Evolutionary conservation across 2,888 invertebrate species (phyloP).

Genomic region (Rapana venosa): DNA sequence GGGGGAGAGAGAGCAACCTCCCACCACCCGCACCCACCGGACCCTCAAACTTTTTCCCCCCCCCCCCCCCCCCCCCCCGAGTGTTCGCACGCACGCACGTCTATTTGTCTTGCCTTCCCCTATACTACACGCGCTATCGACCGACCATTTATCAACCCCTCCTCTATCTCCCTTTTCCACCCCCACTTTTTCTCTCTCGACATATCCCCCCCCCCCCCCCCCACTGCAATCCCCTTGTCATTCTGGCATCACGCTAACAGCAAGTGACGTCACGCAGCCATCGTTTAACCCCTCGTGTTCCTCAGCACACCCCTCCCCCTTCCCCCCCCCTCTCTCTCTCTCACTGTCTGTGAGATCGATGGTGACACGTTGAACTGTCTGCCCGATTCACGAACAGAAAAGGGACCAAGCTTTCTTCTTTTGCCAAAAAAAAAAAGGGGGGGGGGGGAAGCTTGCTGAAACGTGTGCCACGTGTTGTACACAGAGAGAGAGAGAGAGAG

Average conservation of each 20-base stretch:
- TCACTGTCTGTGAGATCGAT: neutral
- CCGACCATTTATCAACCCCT: slow-evolving; percentile 49
- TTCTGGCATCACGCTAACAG: neutral
- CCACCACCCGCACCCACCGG: too few species aligned
- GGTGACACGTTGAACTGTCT: too few species aligned
- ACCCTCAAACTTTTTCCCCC: too few species aligned
- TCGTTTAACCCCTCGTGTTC: neutral
- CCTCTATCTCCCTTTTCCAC: neutral
- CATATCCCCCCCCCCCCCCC: slow-evolving; percentile 30
- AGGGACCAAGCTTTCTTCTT: too few species aligned
- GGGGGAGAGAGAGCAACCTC: too few species aligned
- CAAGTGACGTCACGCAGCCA: slow-evolving; percentile 32
- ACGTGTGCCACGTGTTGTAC: too few species aligned
- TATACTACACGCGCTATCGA: slow-evolving; percentile 49
- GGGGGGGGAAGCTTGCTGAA: too few species aligned
- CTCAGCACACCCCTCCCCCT: neutral
- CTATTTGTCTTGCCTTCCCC: slow-evolving; percentile 56
- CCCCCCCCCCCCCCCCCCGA: too few species aligned
- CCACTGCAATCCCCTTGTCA: neutral
- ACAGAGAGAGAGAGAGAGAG: too few species aligned
- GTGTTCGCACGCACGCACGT: slow-evolving; percentile 52
- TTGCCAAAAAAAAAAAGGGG: too few species aligned
- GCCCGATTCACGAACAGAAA: too few species aligned
- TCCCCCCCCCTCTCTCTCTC: neutral
- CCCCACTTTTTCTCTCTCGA: slow-evolving; percentile 7